These are phyloP conservation scores for Scaptomyza parva DNA, from an alignment of 2,888 invertebrate species.

Conservation along the genomic window DNA sequence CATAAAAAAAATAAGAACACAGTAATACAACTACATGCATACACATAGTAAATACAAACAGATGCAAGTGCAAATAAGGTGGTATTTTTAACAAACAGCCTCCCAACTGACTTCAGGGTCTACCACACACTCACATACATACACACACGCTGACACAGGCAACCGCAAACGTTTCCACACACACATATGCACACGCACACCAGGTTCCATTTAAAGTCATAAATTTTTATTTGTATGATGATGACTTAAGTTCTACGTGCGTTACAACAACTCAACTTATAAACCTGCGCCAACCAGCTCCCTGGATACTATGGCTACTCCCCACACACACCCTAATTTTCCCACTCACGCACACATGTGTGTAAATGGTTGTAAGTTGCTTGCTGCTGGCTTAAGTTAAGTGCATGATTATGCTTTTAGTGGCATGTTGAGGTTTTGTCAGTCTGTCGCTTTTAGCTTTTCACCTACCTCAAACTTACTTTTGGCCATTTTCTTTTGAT, in stretches of 20 bases:
- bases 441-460: constrained; percentile 63
- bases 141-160: no score
- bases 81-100: constrained; percentile 29
- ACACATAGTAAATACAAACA: constrained; percentile 2
- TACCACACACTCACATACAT: constrained; percentile 8
- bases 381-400: constrained; percentile 69
- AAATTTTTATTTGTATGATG: constrained; percentile 78
- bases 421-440: constrained; percentile 79
- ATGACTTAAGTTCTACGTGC: constrained; percentile 79
- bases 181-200: constrained; percentile 3
- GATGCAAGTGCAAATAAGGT: constrained; percentile 22
- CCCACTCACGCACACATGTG: constrained; percentile 5
- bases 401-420: constrained; percentile 80
- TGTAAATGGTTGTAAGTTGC: constrained; percentile 36
- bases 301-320: background rate
- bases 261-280: constrained; percentile 57
- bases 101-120: constrained; percentile 24
- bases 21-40: background rate
- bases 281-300: constrained; percentile 25
- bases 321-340: constrained; percentile 1
- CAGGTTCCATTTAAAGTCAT: constrained; percentile 63
- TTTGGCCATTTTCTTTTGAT: constrained; percentile 45
- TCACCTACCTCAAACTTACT: constrained; percentile 28
- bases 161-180: constrained; percentile 17
- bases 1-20: background rate